Evolutionary conservation across 2,888 invertebrate species (phyloP).

Genomic region (Ommatoiulus sabulosus): DNA sequence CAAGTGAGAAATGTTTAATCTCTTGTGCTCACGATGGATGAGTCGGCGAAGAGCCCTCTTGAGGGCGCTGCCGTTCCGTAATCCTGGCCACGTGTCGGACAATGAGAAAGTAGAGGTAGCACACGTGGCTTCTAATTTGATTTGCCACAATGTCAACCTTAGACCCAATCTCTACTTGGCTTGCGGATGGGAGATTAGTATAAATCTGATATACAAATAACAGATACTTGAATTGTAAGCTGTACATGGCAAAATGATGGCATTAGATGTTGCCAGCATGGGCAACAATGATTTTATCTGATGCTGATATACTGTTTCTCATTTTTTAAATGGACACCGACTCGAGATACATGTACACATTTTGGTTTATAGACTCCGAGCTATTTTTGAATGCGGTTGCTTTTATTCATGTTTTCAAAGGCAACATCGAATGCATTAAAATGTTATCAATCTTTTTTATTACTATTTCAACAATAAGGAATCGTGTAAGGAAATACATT

Average conservation of each 20-base stretch:
- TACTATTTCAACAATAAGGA: too few relatives aligned
- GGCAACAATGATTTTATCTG: background rate
- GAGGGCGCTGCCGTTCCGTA: constrained; percentile 41
- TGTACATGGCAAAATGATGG: background rate
- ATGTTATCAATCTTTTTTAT: too few relatives aligned
- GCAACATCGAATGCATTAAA: background rate
- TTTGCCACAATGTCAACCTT: constrained; percentile 54
- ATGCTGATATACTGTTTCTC: background rate
- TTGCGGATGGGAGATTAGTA: constrained; percentile 39
- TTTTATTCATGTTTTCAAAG: background rate
- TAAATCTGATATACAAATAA: constrained; percentile 49
- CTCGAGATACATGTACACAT: background rate
- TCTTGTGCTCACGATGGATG: constrained; percentile 22
- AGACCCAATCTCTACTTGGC: background rate
- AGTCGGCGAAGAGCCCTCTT: constrained; percentile 6
- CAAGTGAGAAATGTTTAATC: constrained; percentile 51
- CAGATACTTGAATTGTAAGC: background rate
- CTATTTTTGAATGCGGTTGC: background rate
- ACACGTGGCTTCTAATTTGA: constrained; percentile 49
- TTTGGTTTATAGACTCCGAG: background rate
- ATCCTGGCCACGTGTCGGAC: constrained; percentile 47
- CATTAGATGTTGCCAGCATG: background rate
- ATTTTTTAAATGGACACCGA: background rate
- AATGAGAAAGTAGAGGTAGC: background rate
- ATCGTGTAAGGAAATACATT: too few relatives aligned